Evolutionary conservation across 2,888 invertebrate genomes (phyloP).

Genomic region (Cabera pusaria): DNA sequence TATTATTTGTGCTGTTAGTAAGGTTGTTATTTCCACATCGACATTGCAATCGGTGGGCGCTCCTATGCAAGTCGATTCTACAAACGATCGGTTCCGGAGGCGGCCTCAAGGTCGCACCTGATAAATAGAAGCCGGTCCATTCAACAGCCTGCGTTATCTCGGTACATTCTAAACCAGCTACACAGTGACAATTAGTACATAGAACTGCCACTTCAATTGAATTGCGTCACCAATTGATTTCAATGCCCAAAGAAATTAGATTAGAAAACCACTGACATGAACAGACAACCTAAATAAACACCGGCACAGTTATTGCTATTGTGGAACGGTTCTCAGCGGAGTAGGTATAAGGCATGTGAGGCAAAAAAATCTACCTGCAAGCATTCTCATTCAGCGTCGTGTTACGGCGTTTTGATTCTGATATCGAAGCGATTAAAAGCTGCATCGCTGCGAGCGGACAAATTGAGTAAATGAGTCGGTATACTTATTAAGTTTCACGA

Average conservation of each 20-base stretch:
- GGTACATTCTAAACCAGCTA: conserved; percentile 39
- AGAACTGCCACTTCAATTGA: conserved; percentile 38
- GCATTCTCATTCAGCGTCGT: conserved; percentile 37
- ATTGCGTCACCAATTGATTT: conserved; percentile 40
- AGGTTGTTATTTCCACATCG: conserved; percentile 29
- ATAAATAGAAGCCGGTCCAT: conserved; percentile 63
- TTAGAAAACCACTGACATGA: conserved; percentile 30
- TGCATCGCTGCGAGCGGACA: conserved; percentile 2
- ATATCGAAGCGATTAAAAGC: conserved; percentile 10
- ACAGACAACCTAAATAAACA: conserved; percentile 36
- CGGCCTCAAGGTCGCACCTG: conserved; percentile 61
- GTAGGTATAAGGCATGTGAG: conserved; percentile 51
- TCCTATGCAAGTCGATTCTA: conserved; percentile 53
- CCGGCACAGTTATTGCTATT: conserved; percentile 39
- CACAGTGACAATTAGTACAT: conserved; percentile 52
- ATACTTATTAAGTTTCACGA: conserved; percentile 6
- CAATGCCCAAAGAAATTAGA: conserved; percentile 26
- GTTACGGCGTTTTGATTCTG: conserved; percentile 15
- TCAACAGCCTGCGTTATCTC: conserved; percentile 49
- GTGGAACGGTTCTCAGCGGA: conserved; percentile 45
- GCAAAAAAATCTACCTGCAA: conserved; percentile 60
- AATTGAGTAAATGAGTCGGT: no score
- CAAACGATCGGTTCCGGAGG: conserved; percentile 62
- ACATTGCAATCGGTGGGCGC: conserved; percentile 49
- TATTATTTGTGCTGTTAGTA: conserved; percentile 5